These are phyloP conservation scores for Catharus ustulatus DNA, from an alignment of 2,797 vertebrate species.

Conservation along the genomic window DNA sequence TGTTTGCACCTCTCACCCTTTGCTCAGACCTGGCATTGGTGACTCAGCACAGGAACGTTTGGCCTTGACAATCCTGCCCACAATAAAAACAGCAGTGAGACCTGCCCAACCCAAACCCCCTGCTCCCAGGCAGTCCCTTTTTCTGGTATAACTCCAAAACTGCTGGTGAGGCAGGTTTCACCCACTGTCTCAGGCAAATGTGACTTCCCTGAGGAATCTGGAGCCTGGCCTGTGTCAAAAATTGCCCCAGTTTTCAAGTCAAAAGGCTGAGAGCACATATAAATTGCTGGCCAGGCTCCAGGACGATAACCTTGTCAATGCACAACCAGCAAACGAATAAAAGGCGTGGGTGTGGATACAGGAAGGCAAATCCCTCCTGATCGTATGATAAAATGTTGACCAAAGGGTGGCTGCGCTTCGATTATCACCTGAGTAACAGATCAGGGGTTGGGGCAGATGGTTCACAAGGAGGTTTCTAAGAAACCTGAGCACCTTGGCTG, in stretches of 20 bases:
- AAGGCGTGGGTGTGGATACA: not conserved
- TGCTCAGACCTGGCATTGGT: not conserved
- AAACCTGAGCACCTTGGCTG: not conserved
- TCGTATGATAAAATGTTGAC: not conserved
- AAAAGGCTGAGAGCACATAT: not conserved
- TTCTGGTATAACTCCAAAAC: not conserved
- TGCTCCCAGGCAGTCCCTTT: not conserved
- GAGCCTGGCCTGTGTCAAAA: not conserved
- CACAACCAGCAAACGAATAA: not conserved
- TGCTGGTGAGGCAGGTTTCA: rapidly evolving
- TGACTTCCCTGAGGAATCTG: not conserved
- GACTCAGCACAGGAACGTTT: not conserved
- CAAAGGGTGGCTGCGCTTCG: not conserved
- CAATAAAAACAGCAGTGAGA: not conserved
- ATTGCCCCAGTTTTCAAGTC: not conserved
- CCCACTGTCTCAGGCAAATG: not conserved
- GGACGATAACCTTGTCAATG: not conserved
- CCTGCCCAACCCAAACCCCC: not conserved
- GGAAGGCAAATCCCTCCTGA: not conserved
- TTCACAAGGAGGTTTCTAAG: not conserved
- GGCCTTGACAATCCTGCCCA: not conserved
- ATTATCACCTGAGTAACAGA: not conserved
- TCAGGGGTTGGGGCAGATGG: rapidly evolving
- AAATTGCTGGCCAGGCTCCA: not conserved
- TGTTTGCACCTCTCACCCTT: slow-evolving; percentile 16